Conservation (phyloP, 2,888 invertebrate species). For the Pseudococcus jackbeardsleyi region DNA sequence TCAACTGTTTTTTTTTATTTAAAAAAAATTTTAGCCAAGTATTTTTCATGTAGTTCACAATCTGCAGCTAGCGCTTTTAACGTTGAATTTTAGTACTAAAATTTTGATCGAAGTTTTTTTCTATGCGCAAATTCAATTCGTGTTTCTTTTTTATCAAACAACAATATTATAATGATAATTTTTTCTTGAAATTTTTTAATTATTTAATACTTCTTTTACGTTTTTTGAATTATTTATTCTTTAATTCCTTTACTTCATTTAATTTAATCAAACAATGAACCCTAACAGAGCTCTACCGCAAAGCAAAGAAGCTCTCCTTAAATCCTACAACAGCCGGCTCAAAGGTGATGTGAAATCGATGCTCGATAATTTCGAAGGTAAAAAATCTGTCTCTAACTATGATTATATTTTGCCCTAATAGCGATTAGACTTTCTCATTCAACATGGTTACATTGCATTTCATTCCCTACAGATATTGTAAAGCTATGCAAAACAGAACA, state of each 20-base stretch:
- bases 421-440: neutral
- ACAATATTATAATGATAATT: neutral
- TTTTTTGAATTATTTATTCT: neutral
- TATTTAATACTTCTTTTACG: neutral
- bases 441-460: neutral
- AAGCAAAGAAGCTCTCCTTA: conserved; percentile 94
- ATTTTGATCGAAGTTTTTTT: no score
- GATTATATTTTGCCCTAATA: no score
- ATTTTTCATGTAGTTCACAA: no score
- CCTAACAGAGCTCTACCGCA: conserved; percentile 81
- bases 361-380: conserved; percentile 97
- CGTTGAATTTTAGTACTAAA: no score
- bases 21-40: no score
- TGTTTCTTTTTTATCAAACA: neutral
- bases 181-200: neutral
- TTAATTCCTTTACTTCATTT: neutral
- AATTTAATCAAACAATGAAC: conserved; percentile 66
- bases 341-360: conserved; percentile 98
- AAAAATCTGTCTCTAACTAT: conserved; percentile 67
- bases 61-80: no score
- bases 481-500: conserved; percentile 87
- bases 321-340: conserved; percentile 93
- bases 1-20: no score
- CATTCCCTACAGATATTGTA: conserved; percentile 79
- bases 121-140: no score